Percentiles rank a stretch among this genome's conserved stretches.
phyloP scores from a whole-genome alignment of 37 sponge, comb jelly and placozoan genomes.

The Beroe forskalii region DNA sequence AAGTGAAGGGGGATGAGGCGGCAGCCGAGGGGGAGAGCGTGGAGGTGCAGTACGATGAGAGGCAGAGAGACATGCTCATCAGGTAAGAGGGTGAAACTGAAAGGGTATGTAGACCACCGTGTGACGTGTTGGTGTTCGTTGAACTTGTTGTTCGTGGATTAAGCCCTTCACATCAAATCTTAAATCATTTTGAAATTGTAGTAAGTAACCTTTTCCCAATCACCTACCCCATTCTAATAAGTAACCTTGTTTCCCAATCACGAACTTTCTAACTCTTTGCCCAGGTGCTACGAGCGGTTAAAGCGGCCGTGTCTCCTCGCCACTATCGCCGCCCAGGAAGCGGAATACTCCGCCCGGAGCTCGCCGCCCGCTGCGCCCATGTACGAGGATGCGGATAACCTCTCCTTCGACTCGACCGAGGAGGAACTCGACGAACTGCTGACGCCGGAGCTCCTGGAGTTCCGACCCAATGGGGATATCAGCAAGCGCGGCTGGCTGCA shows the following conservation, averaged over 20 bases:
- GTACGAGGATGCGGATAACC: conserved; percentile 33
- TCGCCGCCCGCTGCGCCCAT: conserved; percentile 17
- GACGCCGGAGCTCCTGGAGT: conserved; percentile 61
- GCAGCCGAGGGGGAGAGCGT: neutral
- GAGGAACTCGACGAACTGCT: conserved; percentile 46
- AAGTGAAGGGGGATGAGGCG: neutral
- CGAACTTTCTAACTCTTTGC: neutral
- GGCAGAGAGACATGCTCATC: conserved; percentile 13
- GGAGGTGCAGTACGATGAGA: conserved; percentile 37
- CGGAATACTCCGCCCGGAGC: neutral
- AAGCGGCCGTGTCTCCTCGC: conserved; percentile 5
- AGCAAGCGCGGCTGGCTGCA: conserved; percentile 38
- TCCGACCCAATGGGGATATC: neutral
- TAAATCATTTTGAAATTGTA: too few species aligned
- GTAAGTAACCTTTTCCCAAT: too few species aligned
- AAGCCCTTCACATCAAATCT: too few species aligned
- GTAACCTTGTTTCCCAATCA: neutral
- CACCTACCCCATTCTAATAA: too few species aligned
- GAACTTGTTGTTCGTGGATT: too few species aligned
- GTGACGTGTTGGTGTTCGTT: too few species aligned
- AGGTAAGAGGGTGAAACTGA: too few species aligned
- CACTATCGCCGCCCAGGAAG: neutral
- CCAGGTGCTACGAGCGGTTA: conserved; percentile 31
- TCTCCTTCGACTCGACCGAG: conserved; percentile 28
- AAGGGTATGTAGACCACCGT: too few species aligned